Evolutionary conservation across 2,113 vertebrate species (phyloP).

Genomic region (Glaucidium brasilianum): DNA sequence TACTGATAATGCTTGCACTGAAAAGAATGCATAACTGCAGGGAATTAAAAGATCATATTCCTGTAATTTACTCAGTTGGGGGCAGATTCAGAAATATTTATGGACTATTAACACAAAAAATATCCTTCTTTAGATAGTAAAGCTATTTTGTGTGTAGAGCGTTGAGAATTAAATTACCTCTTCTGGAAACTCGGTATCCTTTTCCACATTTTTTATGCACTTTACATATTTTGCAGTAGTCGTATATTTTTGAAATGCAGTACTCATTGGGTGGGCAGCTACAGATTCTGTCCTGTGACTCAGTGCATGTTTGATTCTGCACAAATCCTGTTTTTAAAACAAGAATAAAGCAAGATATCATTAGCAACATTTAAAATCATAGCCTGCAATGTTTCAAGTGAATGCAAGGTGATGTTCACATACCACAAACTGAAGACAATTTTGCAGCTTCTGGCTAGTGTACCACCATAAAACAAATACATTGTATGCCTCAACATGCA

Average conservation of each 20-base stretch:
- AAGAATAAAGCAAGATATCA: background rate
- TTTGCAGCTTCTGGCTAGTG: background rate
- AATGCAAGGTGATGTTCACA: background rate
- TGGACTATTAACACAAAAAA: background rate
- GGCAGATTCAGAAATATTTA: background rate
- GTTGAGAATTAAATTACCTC: conserved; percentile 34
- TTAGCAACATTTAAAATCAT: background rate
- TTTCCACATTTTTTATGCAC: conserved; percentile 28
- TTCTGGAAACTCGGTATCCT: conserved; percentile 43
- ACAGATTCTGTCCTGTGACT: conserved; percentile 55
- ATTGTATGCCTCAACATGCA: background rate
- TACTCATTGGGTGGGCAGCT: conserved; percentile 52
- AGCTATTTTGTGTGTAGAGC: background rate
- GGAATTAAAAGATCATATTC: background rate
- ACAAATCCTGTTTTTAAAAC: conserved; percentile 42
- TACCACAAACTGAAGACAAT: background rate
- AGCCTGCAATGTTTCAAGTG: background rate
- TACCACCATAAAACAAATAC: background rate
- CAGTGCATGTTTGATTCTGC: conserved; percentile 43
- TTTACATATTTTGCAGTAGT: conserved; percentile 24
- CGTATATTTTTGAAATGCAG: background rate
- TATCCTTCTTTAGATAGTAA: background rate
- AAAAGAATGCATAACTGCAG: background rate
- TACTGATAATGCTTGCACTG: background rate
- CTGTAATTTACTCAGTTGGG: background rate